Base-by-base conservation (phyloP, 2,888 invertebrate species). In the Hydroisotoma schaefferi region DNA sequence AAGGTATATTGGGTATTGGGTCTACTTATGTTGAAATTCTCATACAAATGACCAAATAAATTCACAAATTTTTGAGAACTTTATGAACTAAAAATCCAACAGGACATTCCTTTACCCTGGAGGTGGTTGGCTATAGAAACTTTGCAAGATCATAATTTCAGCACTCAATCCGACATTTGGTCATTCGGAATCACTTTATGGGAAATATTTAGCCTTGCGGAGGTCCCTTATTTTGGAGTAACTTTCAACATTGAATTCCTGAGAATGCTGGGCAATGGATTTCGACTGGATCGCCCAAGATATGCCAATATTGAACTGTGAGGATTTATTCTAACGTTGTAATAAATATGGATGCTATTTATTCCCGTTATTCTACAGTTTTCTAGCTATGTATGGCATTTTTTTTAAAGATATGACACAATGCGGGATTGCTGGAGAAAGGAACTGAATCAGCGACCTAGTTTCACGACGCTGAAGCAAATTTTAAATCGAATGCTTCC, bases 391-490 rank as follows among this genome's bases (percentile, higher is more conserved):
- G 25, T 46, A 43, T 44, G n/a, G n/a, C n/a, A 27, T 29, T 53
- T 57, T 29, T 8, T 48, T 53, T 52, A 2, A 25, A 67, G 67
- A 27, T 67, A 67, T 43, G 27, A 46, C 10, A 59, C 52, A 37
- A 67, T 67, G 67, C 28, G 61, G 25, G 48, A 61, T n/a, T 67
- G 67, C 23, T 67, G 67, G 67, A 47, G 63, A 51, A n/a, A 47
- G 6, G 57, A 58, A 38, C 40, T 59, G 12, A 40, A 38, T 3
- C 61, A 61, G n/a, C 37, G 67, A 25, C 63, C 63, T n/a, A 63
- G 33, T 37, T 67, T 67, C 23, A 49, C 57, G 29, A 53, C 37
- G 8, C 37, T 67, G 15, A 56, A 56, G 20, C 57, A 56, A 22
- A 54, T 53, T 46, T 63, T 67, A 44, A 29, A 28, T 1, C 4